Evolutionary conservation across 2,113 vertebrate species (phyloP).

Genomic region (Alaudala cheleensis): DNA sequence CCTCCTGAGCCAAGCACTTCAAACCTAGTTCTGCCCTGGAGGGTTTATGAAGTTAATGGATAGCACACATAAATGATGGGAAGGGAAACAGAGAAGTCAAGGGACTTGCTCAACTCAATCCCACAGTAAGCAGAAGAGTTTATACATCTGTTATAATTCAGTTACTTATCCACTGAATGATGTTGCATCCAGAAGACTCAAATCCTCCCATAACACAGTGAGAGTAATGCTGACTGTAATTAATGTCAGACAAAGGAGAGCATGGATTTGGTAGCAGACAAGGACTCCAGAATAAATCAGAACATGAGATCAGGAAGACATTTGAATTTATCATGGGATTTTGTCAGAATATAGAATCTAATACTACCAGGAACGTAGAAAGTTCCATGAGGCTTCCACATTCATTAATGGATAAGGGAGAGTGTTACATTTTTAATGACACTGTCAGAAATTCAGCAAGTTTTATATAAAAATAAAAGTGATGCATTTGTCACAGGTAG

Average conservation of each 20-base stretch:
- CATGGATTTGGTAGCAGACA: not conserved
- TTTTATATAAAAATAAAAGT: not conserved
- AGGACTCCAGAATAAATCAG: not conserved
- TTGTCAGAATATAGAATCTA: not conserved
- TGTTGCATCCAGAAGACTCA: not conserved
- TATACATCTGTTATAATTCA: not conserved
- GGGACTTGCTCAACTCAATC: not conserved
- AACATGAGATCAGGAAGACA: not conserved
- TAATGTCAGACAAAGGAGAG: not conserved
- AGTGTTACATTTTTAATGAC: not conserved
- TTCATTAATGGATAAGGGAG: not conserved
- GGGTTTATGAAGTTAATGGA: not conserved
- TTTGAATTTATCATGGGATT: not conserved
- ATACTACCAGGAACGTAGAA: not conserved
- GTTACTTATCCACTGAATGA: not conserved
- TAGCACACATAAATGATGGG: not conserved
- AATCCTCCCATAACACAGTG: not conserved
- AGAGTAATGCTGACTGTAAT: not conserved
- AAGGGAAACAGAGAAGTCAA: not conserved
- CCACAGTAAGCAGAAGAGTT: not conserved
- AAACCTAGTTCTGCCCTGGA: not conserved
- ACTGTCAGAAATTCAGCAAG: not conserved
- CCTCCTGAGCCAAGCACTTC: not conserved
- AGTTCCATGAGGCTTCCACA: not conserved
- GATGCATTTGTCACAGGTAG: not conserved